Evolutionary conservation across 2,888 invertebrate species (phyloP), one percentile per base, ranked within the genome.

Genomic region (Clistopyga incitator): DNA sequence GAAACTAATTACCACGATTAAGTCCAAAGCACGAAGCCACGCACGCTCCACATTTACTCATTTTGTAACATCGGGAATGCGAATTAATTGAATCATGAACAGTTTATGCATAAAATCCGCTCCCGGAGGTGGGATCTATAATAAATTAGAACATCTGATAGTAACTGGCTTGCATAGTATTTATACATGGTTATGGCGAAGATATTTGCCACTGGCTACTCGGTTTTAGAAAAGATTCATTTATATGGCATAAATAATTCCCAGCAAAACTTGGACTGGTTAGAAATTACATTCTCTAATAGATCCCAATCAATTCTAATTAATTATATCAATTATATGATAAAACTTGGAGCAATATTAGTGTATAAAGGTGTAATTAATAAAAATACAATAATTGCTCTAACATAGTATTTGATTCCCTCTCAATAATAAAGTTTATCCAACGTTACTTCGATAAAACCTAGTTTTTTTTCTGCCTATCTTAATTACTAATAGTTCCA

Each of bases 1-100:
- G 67, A 84, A 84, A 84, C 83, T 81, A 84, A 84, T 84, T 81
- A 74, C 72, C 38, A 68, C 81, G 76, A 83, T 83, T 83, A 81
- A 54, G 81, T 80, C 64, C 65, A 68, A 84, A 29, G 34, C 81
- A 77, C 72, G 64, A 76, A 65, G 18, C 65, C 59, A 34, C 10
- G 20, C 59, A 13, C 18, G 29, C 52, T 50, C 42, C 52, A 18
- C 38, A 10, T 65, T 65, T 65, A 45, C 29, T 56, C 50, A 76
- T 79, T 77, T 72, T 47, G 68, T 15, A 54, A 77, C 64, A 47
- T 54, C 64, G 47, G 34, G 61, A 81, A 77, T 77, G 64, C 59
- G 76, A 42, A 76, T 80, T 83, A 83, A 83, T 83, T 76, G 75
- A 50, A 59, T 64, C 18, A 56, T 15, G 6, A 23, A 61, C 42